Conservation (phyloP, 1,140 invertebrate species). For the Drosophila guanche region DNA sequence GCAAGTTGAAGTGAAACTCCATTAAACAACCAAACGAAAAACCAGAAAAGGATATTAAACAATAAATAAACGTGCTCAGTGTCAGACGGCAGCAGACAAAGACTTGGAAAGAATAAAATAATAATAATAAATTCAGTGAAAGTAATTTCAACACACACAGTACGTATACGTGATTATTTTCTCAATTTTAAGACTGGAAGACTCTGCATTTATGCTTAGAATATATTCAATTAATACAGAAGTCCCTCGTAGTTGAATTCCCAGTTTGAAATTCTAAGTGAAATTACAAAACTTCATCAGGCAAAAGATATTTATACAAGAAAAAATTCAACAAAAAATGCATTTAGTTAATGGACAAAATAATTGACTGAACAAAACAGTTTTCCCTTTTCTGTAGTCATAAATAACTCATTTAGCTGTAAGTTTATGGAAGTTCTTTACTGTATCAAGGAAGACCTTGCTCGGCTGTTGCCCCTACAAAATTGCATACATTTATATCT, state of each 20-base stretch:
- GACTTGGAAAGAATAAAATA: conserved; percentile 16
- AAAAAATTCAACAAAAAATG: conserved; percentile 19
- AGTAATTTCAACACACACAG: conserved; percentile 23
- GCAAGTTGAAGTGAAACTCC: conserved; percentile 66
- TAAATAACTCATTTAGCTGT: background rate
- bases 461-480: background rate
- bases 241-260: conserved; percentile 11
- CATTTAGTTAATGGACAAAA: conserved; percentile 25
- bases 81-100: conserved; percentile 32
- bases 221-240: conserved; percentile 20
- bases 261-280: conserved; percentile 2
- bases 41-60: conserved; percentile 6
- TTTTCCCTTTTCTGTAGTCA: conserved; percentile 20
- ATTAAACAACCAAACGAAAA: conserved; percentile 6
- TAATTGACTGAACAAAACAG: conserved; percentile 24
- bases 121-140: conserved; percentile 12
- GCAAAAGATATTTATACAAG: conserved; percentile 16
- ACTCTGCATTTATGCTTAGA: conserved; percentile 32
- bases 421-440: background rate
- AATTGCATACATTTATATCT: background rate
- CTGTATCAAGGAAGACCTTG: background rate
- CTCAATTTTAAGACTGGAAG: conserved; percentile 2
- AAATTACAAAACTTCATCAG: conserved; percentile 27
- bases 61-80: conserved; percentile 37
- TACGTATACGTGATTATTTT: conserved; percentile 60